phyloP scores from a whole-genome alignment of 2,888 invertebrate species.

The Pelosia muscerda region DNA sequence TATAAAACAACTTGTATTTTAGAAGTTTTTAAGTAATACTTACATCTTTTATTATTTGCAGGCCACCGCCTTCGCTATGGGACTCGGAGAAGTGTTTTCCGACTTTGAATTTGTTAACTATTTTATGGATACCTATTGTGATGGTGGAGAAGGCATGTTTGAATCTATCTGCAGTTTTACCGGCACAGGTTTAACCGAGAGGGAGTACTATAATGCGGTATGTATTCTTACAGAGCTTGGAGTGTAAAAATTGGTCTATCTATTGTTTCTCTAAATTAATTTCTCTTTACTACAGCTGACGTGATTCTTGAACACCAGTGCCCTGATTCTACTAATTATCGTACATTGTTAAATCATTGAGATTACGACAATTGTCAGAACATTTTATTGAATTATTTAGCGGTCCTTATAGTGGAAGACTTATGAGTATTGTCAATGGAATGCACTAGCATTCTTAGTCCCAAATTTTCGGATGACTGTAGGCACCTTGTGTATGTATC shows the following conservation, averaged over 20 bases:
- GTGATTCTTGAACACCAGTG: neutral
- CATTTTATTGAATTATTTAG: too few species aligned
- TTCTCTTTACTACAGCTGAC: neutral
- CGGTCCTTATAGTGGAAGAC: too few species aligned
- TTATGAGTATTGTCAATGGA: too few species aligned
- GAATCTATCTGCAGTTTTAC: neutral
- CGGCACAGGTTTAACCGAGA: neutral
- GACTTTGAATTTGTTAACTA: constrained; percentile 42
- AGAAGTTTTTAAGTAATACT: neutral
- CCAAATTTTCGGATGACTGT: too few species aligned
- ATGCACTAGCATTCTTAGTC: too few species aligned
- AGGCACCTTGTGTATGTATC: too few species aligned
- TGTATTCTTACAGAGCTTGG: neutral
- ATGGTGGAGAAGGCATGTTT: constrained; percentile 23
- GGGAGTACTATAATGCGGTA: constrained; percentile 14
- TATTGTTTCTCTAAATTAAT: too few species aligned
- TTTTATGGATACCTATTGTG: constrained; percentile 43
- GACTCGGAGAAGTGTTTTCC: constrained; percentile 60
- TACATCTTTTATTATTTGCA: constrained; percentile 36
- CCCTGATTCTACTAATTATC: too few species aligned
- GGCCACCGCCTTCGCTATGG: constrained; percentile 53
- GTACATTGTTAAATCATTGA: too few species aligned
- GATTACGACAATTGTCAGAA: too few species aligned
- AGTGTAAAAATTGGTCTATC: neutral
- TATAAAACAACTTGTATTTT: too few species aligned